A percentile compares a stretch with the other conserved stretches of the same genome.
Conservation (phyloP, 2,888 invertebrate species). For the Campoplex capitator region DNA sequence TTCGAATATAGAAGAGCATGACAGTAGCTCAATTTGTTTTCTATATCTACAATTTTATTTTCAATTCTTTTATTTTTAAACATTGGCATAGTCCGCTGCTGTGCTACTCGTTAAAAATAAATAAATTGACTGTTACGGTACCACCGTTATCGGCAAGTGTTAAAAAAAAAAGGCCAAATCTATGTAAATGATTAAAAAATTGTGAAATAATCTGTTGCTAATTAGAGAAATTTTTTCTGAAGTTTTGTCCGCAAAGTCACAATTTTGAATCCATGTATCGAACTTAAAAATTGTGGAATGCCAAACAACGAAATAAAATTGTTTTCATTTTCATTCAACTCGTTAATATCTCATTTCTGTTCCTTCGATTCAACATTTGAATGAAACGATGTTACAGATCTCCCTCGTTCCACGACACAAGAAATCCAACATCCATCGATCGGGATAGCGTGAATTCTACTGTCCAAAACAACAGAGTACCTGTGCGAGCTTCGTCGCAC, state of each 20-base stretch:
- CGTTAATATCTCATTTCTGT: not conserved
- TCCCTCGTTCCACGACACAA: constrained; percentile 78
- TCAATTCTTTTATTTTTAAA: too few relatives aligned
- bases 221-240: not conserved
- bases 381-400: constrained; percentile 73
- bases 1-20: not conserved
- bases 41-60: not conserved
- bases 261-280: not conserved
- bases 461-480: constrained; percentile 79
- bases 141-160: too few relatives aligned
- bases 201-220: not conserved
- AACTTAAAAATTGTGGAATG: not conserved
- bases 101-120: too few relatives aligned
- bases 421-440: constrained; percentile 73
- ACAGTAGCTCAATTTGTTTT: not conserved
- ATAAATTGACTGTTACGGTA: too few relatives aligned
- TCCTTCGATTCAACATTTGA: not conserved
- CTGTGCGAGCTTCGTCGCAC: constrained; percentile 82
- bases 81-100: too few relatives aligned
- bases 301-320: not conserved
- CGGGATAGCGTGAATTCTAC: constrained; percentile 74
- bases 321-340: not conserved
- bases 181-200: not conserved
- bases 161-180: too few relatives aligned
- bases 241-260: too few relatives aligned